phyloP scores from a whole-genome alignment of 2,113 vertebrate species.

The Paralichthys olivaceus region DNA sequence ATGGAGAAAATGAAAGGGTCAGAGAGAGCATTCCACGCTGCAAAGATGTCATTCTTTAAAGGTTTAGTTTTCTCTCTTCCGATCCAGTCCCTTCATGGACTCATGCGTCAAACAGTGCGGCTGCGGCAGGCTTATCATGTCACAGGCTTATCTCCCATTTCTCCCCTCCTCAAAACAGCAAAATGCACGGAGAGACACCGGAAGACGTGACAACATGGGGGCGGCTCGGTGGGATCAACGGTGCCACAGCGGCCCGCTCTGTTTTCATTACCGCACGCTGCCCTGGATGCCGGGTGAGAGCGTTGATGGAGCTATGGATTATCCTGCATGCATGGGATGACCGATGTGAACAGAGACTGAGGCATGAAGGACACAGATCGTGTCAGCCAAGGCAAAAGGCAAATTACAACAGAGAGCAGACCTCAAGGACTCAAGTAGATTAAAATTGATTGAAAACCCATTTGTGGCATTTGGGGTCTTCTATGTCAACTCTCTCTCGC shows the following conservation, averaged over 20 bases:
- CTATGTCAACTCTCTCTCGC: constrained; percentile 30
- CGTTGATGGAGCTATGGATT: constrained; percentile 63
- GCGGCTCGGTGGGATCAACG: constrained; percentile 37
- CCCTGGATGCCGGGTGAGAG: constrained; percentile 17
- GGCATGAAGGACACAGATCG: constrained; percentile 74
- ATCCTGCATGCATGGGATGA: constrained; percentile 64
- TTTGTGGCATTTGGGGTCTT: constrained; percentile 73
- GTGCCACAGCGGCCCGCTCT: constrained; percentile 10
- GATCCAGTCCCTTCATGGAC: constrained; percentile 4
- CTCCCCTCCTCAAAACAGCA: constrained; percentile 54
- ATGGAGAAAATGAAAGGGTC: constrained; percentile 7
- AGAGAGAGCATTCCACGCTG: constrained; percentile 16
- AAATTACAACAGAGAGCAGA: constrained; percentile 68
- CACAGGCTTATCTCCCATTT: constrained; percentile 53
- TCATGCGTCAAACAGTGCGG: neutral
- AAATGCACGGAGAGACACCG: constrained; percentile 30
- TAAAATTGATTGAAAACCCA: constrained; percentile 83
- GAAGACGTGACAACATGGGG: constrained; percentile 46
- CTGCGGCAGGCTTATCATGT: constrained; percentile 42
- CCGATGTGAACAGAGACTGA: constrained; percentile 56
- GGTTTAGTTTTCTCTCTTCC: constrained; percentile 26
- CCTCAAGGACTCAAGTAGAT: constrained; percentile 76
- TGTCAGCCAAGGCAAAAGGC: constrained; percentile 56
- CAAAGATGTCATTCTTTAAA: constrained; percentile 25
- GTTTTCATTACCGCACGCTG: constrained; percentile 41